phyloP scores from a whole-genome alignment of 2,888 invertebrate species.

The Aproaerema taeniolella region DNA sequence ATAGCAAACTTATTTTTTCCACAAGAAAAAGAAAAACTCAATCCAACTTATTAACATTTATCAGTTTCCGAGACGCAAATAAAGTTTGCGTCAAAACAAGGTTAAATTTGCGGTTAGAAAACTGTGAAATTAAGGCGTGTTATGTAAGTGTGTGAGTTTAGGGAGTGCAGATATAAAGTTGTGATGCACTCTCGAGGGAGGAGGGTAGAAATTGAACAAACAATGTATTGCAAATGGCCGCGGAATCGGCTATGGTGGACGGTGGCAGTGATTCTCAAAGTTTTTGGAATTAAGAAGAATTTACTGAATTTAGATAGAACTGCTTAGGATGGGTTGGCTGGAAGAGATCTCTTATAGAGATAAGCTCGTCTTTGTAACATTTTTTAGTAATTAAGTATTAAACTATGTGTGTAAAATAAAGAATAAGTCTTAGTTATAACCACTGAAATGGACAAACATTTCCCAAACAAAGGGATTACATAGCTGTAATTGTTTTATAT shows the following conservation, averaged over 20 bases:
- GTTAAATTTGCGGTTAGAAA: neutral
- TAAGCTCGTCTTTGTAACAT: no score
- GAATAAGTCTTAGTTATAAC: no score
- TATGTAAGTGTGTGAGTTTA: neutral
- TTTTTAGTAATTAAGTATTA: no score
- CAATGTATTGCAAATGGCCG: constrained; percentile 68
- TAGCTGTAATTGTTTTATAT: no score
- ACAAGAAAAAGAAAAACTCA: neutral
- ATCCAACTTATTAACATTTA: neutral
- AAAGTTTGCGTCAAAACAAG: neutral
- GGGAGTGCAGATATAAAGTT: constrained; percentile 27
- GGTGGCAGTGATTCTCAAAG: constrained; percentile 39
- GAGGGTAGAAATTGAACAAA: constrained; percentile 65
- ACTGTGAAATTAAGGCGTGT: neutral
- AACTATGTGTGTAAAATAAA: no score
- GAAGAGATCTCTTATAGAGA: no score
- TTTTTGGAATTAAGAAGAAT: constrained; percentile 17
- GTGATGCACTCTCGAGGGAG: constrained; percentile 43
- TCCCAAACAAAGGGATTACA: no score
- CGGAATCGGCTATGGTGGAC: constrained; percentile 40
- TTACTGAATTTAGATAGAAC: no score
- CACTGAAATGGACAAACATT: no score
- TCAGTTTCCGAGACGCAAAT: neutral
- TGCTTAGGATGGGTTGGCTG: no score
- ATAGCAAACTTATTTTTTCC: constrained; percentile 23